Base-by-base conservation (phyloP, 2,797 vertebrate genomes). In the Tadarida brasiliensis region DNA sequence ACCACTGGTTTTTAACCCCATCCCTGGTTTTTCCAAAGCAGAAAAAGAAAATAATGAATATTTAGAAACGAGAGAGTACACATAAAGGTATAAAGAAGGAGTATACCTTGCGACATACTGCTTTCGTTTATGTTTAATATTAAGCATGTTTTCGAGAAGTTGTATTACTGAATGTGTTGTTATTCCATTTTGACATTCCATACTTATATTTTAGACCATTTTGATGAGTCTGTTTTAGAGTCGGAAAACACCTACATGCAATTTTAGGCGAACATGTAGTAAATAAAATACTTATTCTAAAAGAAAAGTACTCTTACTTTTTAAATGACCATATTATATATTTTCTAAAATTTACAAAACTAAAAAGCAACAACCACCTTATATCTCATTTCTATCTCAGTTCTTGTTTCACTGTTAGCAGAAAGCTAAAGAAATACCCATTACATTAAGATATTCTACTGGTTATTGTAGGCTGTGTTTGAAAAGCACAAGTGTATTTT, bases 121-220 rank as follows among this genome's bases (percentile, higher is more conserved):
- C 33, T 84, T 94, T 85, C 20, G 24, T 51, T 87, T 81, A 33
- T 47, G 16, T 92, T 85, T 81, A 61, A n/a, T 76, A n/a, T n/a
- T 74, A 17, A 73, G 19, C 24, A 30, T 47, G 65, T 44, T 30
- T 28, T 22, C 8, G 44, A 83, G 19, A 94, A 3, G 8, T 81
- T 82, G 24, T 19, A 67, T 33, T 88, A 14, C 10, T 35, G 33
- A 61, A 28, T 74, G 39, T 7, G 10, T 61, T 67, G 6, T 39
- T 65, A 78, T 63, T 86, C 16, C 1, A 20, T 6, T 71, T 82
- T 73, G 47, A 57, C 51, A 47, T 63, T 2, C 24, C 65, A 4
- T 87, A 49, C 17, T n/a, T 26, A 30, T 76, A 33, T 33, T 90
- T 77, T 15, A 83, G 49, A 11, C 28, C 16, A 78, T 96, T 61